phyloP scores from a whole-genome alignment of 2,888 invertebrate genomes.

The Cephus rjabovi region DNA sequence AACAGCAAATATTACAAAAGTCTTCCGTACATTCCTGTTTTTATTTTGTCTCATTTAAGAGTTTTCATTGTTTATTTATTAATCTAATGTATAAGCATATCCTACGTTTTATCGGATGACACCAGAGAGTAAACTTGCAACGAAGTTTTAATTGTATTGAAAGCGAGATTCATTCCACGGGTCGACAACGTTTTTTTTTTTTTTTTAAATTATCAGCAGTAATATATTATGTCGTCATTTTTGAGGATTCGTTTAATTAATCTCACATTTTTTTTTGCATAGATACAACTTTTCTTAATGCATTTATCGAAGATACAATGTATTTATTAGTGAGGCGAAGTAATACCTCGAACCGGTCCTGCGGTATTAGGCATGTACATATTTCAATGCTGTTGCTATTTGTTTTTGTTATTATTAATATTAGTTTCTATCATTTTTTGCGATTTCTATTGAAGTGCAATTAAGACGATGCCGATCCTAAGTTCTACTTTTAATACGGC shows the following conservation, averaged over 20 bases:
- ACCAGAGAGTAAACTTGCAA: conserved; percentile 22
- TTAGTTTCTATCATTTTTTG: not conserved
- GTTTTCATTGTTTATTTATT: conserved; percentile 21
- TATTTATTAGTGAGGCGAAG: not conserved
- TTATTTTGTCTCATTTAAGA: conserved; percentile 7
- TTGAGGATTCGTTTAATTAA: no score
- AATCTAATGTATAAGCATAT: not conserved
- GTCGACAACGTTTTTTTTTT: no score
- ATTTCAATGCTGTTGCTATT: not conserved
- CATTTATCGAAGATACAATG: not conserved
- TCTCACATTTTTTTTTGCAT: no score
- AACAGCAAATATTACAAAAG: conserved; percentile 57
- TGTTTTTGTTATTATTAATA: not conserved
- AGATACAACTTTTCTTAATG: not conserved
- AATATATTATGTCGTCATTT: no score
- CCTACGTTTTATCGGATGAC: conserved; percentile 16
- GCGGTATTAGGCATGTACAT: not conserved
- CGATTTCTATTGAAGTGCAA: conserved; percentile 16
- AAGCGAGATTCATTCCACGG: not conserved
- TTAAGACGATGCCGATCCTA: conserved; percentile 18
- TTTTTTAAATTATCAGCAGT: no score
- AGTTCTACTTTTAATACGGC: not conserved
- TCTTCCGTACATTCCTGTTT: conserved; percentile 46
- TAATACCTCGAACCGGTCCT: not conserved
- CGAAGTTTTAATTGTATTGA: conserved; percentile 18